Evolutionary conservation across 2,113 vertebrate species (phyloP).

Genomic region (Oreamnos americanus): DNA sequence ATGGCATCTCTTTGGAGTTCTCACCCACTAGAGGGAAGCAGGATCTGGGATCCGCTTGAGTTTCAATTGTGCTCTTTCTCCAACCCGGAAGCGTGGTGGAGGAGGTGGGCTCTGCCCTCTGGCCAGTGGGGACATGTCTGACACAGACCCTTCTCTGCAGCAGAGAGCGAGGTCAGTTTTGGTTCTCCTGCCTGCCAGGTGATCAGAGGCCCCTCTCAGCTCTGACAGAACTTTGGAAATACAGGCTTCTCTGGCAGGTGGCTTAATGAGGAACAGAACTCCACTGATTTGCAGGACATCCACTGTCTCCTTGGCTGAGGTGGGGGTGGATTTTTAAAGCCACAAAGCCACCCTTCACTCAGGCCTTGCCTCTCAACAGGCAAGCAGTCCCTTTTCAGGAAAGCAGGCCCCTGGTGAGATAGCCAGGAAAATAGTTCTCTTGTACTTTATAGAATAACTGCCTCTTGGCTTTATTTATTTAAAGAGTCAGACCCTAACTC

Average conservation of each 20-base stretch:
- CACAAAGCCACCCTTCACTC: not conserved
- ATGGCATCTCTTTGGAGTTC: not conserved
- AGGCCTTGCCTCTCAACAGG: not conserved
- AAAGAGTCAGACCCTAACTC: not conserved
- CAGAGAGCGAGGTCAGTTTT: not conserved
- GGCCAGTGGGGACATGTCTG: accelerated
- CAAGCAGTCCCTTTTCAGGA: not conserved
- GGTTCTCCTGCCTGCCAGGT: not conserved
- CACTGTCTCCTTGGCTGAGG: not conserved
- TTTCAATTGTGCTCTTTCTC: slow-evolving; percentile 1
- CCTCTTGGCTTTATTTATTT: not conserved
- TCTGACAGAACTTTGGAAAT: not conserved
- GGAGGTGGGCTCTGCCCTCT: not conserved
- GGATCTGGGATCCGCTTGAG: not conserved
- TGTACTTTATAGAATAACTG: not conserved
- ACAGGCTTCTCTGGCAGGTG: not conserved
- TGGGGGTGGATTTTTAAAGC: not conserved
- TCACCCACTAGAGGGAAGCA: not conserved
- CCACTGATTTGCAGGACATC: not conserved
- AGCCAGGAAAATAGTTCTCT: not conserved
- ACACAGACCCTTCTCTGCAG: not conserved
- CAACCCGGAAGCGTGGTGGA: not conserved
- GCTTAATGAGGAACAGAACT: not conserved
- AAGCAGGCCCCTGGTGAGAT: not conserved
- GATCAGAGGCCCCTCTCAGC: not conserved